Percentiles rank a stretch among this genome's conserved stretches.
phyloP scores from a whole-genome alignment of 2,797 vertebrate genomes.

The Rhabdophis nuchalis region DNA sequence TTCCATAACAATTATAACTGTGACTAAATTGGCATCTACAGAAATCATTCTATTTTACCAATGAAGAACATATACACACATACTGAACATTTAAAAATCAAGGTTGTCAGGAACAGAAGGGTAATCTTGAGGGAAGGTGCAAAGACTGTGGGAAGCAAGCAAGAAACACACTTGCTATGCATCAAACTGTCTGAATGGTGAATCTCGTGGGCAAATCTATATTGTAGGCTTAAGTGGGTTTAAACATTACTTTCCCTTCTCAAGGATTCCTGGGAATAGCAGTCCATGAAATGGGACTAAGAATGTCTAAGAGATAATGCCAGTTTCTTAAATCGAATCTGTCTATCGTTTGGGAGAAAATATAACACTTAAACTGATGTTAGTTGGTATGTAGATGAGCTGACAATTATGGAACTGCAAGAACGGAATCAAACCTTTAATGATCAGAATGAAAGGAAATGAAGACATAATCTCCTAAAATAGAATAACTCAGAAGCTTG shows the following conservation, averaged over 20 bases:
- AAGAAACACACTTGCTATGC: neutral
- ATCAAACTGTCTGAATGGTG: neutral
- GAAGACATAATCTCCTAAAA: constrained; percentile 13
- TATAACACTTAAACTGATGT: neutral
- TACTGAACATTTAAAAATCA: neutral
- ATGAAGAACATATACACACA: neutral
- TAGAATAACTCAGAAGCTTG: neutral
- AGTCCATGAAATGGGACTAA: neutral
- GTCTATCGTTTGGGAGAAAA: neutral
- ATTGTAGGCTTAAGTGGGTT: neutral
- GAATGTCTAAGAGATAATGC: neutral
- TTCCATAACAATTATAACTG: neutral
- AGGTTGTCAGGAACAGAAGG: neutral
- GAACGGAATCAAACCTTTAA: constrained; percentile 17
- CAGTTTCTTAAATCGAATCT: neutral
- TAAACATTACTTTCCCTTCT: neutral
- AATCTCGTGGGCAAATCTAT: neutral
- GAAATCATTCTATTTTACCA: neutral
- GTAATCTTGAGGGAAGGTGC: neutral
- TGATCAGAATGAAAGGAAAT: neutral
- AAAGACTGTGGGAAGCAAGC: neutral
- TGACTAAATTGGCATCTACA: neutral
- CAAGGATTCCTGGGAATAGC: neutral
- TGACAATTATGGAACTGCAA: neutral
- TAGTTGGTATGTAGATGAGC: neutral